Evolutionary conservation across 2,888 invertebrate genomes (phyloP), one percentile per base, ranked within the genome.

Genomic region (Caenorhabditis japonica): DNA sequence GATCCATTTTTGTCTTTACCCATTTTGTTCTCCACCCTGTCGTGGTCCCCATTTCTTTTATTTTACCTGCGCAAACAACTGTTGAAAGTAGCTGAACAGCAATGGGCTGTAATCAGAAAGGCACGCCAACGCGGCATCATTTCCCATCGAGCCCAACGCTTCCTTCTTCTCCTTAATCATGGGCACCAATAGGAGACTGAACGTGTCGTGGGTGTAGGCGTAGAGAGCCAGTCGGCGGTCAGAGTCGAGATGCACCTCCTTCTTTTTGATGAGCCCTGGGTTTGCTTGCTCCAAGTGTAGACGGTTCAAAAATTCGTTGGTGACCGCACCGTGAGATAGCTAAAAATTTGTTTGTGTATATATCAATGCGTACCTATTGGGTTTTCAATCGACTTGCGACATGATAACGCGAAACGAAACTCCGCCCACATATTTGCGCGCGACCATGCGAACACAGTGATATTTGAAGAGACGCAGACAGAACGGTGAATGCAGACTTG

Each of bases 81-180:
- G 99, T 88, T 99, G 97, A 91, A 99, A 99, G 89, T 99, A 99
- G 83, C 94, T 94, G 89, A 96, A 99, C 1, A 94, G 91, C 68
- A 97, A 90, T 8, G 99, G 99, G 88, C 96, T 94, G 90, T 94
- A 97, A 88, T 92, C 91, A 0, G 97, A 99, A 25, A 99, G 91
- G 86, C 99, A 99, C 8, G 99, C 99, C 80, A 99, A 90, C 0
- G 99, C 97, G 0, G 94, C 94, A 89, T 99, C 99, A 89, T 99
- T 99, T 69, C 99, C 99, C 99, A 99, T 99, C 27, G 97, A 97
- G 58, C 99, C 99, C 21, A 99, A 91, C 0, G 97, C 94, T 90
- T 99, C 97, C 90, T 97, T 97, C 94, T 94, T 93, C 86, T 94
- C 94, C 87, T 93, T 92, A 81, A 99, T 92, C 97, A 99, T 99